phyloP scores from a whole-genome alignment of 1,140 invertebrate genomes.

The Ylistrum balloti region DNA sequence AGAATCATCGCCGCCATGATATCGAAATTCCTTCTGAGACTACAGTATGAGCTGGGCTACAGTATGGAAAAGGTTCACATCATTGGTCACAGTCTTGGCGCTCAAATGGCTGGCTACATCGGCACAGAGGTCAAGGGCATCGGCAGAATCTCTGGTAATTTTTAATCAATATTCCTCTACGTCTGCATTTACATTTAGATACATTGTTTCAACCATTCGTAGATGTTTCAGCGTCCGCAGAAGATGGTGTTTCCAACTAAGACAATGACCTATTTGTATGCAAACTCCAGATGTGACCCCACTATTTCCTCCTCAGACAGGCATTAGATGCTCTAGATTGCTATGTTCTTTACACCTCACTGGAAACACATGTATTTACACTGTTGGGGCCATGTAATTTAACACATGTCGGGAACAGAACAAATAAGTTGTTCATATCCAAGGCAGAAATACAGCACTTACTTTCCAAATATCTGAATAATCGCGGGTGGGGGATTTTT shows the following conservation, averaged over 20 bases:
- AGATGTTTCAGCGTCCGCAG: too few species aligned
- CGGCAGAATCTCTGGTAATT: slow-evolving; percentile 88
- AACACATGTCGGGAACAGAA: too few species aligned
- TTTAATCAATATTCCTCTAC: neutral
- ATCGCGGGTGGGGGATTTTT: too few species aligned
- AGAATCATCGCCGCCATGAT: slow-evolving; percentile 94
- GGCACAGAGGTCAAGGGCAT: slow-evolving; percentile 91
- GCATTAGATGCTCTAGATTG: neutral
- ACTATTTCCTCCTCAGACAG: neutral
- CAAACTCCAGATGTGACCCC: neutral
- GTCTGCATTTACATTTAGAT: neutral
- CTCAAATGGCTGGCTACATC: slow-evolving; percentile 94
- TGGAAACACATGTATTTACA: too few species aligned
- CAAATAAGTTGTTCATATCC: too few species aligned
- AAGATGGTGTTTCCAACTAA: neutral
- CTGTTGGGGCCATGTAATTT: too few species aligned
- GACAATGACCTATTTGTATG: neutral
- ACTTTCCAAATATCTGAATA: too few species aligned
- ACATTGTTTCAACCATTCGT: too few species aligned
- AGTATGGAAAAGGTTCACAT: slow-evolving; percentile 85
- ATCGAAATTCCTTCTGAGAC: slow-evolving; percentile 87
- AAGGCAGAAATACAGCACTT: too few species aligned
- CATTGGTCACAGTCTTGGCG: slow-evolving; percentile 95
- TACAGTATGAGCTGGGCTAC: neutral
- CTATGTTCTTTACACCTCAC: neutral